Conservation (phyloP, 2,888 invertebrate genomes). For the Nowickia ferox region DNA sequence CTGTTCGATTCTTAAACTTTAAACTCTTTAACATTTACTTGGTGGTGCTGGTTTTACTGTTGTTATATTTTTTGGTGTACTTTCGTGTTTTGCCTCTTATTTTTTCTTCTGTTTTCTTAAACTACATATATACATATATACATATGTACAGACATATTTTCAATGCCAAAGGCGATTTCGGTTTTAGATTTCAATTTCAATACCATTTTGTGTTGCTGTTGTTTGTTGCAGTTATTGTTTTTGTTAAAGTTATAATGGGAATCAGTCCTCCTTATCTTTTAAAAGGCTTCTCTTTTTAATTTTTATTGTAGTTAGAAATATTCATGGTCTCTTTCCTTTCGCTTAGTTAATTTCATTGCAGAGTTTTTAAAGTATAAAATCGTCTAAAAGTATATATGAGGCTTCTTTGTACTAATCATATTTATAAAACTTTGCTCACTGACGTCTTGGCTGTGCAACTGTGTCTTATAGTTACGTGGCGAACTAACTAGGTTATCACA, state of each 20-base stretch:
- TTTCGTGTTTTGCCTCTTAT: conserved; percentile 46
- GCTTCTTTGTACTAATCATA: too few relatives aligned
- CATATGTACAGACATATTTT: conserved; percentile 53
- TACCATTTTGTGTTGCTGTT: conserved; percentile 48
- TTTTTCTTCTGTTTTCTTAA: conserved; percentile 54
- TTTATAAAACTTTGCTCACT: too few relatives aligned
- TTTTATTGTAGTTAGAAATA: conserved; percentile 58
- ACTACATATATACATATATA: background rate
- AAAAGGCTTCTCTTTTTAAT: conserved; percentile 64
- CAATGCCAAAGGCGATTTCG: conserved; percentile 74
- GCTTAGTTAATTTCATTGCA: conserved; percentile 23
- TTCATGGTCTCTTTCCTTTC: conserved; percentile 44
- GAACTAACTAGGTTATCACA: too few relatives aligned
- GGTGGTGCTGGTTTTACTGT: conserved; percentile 41
- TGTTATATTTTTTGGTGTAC: conserved; percentile 46
- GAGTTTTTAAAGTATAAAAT: conserved; percentile 13
- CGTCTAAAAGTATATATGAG: background rate
- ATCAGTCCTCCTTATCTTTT: conserved; percentile 68
- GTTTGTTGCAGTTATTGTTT: conserved; percentile 32
- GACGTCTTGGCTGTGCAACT: too few relatives aligned
- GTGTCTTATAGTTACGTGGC: too few relatives aligned
- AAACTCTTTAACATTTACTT: conserved; percentile 66
- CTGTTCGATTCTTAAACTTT: conserved; percentile 62
- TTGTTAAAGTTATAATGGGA: conserved; percentile 60
- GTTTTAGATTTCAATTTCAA: conserved; percentile 75